Conservation (phyloP, 1,140 invertebrate genomes). For the Leptinotarsa undecemlineata region DNA sequence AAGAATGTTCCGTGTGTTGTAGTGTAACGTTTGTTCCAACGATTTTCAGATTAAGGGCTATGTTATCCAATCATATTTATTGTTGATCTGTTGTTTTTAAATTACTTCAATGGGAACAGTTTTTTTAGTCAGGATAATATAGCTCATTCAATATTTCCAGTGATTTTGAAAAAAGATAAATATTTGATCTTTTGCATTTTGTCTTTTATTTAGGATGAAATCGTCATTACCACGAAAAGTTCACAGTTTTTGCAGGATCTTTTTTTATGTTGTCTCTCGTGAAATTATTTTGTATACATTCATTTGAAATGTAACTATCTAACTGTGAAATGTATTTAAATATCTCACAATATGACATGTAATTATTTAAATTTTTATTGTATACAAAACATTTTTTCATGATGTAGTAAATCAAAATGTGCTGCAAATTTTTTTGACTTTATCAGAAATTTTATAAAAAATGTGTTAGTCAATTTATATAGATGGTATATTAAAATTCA, state of each 20-base stretch:
- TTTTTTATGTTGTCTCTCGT: constrained; percentile 21
- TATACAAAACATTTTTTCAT: constrained; percentile 39
- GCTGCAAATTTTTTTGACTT: constrained; percentile 52
- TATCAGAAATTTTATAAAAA: not conserved
- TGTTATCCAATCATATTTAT: constrained; percentile 34
- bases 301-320: constrained; percentile 34
- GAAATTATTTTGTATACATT: constrained; percentile 34
- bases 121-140: constrained; percentile 37
- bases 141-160: constrained; percentile 45
- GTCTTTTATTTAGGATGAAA: constrained; percentile 51
- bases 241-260: constrained; percentile 32
- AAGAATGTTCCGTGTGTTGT: constrained; percentile 40
- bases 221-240: constrained; percentile 40
- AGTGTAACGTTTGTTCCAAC: constrained; percentile 48
- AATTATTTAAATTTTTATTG: constrained; percentile 47
- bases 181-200: constrained; percentile 49
- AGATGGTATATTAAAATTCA: no score
- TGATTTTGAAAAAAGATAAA: constrained; percentile 49
- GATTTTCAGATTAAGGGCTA: constrained; percentile 42
- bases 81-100: constrained; percentile 24
- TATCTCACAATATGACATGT: constrained; percentile 43
- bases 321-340: constrained; percentile 43
- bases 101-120: constrained; percentile 17
- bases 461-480: no score
- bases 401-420: constrained; percentile 43